Conservation (phyloP, 2,797 vertebrate species). For the Spatula versicolor region DNA sequence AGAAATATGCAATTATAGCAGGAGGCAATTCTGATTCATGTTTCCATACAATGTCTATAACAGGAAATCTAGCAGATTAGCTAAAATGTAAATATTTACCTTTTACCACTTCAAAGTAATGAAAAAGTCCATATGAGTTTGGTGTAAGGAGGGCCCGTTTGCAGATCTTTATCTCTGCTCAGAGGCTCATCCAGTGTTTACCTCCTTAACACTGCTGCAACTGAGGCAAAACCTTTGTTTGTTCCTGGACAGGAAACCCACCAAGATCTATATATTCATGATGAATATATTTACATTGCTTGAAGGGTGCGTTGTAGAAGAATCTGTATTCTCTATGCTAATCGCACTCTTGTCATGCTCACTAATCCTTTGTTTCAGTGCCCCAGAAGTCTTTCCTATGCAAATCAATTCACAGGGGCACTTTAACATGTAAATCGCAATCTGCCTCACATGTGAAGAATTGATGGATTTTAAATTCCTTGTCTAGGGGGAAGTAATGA, state of each 20-base stretch:
- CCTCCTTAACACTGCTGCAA: not conserved
- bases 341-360: conserved; percentile 58
- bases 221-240: not conserved
- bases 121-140: not conserved
- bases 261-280: conserved; percentile 45
- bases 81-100: not conserved
- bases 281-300: conserved; percentile 47
- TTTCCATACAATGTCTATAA: not conserved
- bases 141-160: not conserved
- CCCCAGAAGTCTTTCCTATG: conserved; percentile 74
- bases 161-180: not conserved
- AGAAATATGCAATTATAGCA: not conserved
- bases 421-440: conserved; percentile 79
- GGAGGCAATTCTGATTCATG: not conserved
- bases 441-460: conserved; percentile 69
- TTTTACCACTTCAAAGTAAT: not conserved
- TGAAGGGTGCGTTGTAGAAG: conserved; percentile 35
- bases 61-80: not conserved
- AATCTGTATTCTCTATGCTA: conserved; percentile 66
- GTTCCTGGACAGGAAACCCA: not conserved
- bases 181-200: not conserved
- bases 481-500: conserved; percentile 68
- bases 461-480: conserved; percentile 73
- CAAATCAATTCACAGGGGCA: conserved; percentile 74
- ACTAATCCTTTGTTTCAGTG: conserved; percentile 72